Percentiles rank a stretch among this genome's conserved stretches.
Conservation (phyloP, 2,797 vertebrate species). For the Brachyalestes nurse region DNA sequence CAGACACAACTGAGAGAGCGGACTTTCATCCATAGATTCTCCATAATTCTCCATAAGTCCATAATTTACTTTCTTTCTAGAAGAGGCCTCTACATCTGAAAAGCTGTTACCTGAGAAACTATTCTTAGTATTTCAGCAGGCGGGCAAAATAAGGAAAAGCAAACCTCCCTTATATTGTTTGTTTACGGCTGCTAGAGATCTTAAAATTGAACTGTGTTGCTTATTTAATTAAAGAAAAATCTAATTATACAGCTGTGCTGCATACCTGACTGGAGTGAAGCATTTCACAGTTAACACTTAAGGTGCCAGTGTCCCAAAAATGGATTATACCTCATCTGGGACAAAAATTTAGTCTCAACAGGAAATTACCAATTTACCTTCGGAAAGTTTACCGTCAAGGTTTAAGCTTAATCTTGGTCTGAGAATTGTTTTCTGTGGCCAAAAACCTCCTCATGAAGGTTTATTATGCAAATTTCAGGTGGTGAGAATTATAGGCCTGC, state of each 20-base stretch:
- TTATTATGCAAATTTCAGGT: background rate
- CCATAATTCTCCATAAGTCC: too few relatives aligned
- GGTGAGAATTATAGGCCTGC: background rate
- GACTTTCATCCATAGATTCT: background rate
- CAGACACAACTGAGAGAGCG: background rate
- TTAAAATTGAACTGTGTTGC: background rate
- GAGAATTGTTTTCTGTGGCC: background rate
- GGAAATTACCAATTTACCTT: too few relatives aligned
- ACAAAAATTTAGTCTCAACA: too few relatives aligned
- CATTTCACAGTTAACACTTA: background rate
- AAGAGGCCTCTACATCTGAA: background rate
- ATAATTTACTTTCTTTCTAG: background rate
- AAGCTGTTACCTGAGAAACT: background rate
- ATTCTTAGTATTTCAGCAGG: background rate
- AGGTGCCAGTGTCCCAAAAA: too few relatives aligned
- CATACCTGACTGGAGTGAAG: background rate
- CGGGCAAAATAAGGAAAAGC: background rate
- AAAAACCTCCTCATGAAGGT: background rate
- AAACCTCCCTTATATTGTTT: background rate
- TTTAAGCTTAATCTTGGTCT: too few relatives aligned
- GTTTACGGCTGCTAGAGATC: background rate
- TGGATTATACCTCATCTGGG: too few relatives aligned
- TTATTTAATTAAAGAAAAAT: conserved; percentile 1
- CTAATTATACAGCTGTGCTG: background rate
- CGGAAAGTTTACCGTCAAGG: too few relatives aligned